These are phyloP conservation scores for Heterotilapia buettikoferi DNA, from an alignment of 2,113 vertebrate species.

Conservation along the genomic window DNA sequence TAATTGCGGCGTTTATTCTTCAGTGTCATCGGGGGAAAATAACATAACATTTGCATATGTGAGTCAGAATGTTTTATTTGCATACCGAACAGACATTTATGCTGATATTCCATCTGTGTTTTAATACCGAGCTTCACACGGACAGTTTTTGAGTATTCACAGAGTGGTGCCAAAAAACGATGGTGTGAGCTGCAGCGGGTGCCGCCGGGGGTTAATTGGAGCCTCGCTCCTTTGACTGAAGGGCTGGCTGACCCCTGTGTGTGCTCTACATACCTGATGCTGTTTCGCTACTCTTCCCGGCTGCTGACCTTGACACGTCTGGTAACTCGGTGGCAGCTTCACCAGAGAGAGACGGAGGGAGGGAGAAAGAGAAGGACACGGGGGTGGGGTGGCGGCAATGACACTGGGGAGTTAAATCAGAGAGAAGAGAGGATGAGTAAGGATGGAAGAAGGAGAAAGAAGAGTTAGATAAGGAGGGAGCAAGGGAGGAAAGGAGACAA, in stretches of 20 bases:
- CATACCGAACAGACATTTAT: neutral
- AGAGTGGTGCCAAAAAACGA: neutral
- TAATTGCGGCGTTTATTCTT: constrained; percentile 20
- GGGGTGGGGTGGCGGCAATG: neutral
- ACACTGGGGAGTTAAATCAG: constrained; percentile 28
- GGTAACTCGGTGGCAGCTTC: neutral
- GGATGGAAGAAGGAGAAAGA: neutral
- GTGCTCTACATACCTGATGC: constrained; percentile 42
- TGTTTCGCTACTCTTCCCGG: constrained; percentile 10
- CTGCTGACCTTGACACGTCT: constrained; percentile 50
- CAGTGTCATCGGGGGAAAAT: neutral
- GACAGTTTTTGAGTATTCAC: neutral
- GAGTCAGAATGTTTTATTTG: constrained; percentile 14
- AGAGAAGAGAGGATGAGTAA: constrained; percentile 11
- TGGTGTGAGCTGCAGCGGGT: neutral
- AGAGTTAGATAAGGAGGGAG: constrained; percentile 2
- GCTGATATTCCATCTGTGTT: constrained; percentile 11
- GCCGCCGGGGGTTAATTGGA: neutral
- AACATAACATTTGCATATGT: constrained; percentile 19
- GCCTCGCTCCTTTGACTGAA: constrained; percentile 1
- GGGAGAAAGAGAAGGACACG: neutral
- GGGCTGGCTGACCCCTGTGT: constrained; percentile 26
- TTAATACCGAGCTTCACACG: neutral
- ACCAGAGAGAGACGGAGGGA: neutral
- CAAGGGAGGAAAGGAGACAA: neutral